Evolutionary conservation across 2,888 invertebrate genomes (phyloP).

Genomic region (Pyrrhosoma nymphula): DNA sequence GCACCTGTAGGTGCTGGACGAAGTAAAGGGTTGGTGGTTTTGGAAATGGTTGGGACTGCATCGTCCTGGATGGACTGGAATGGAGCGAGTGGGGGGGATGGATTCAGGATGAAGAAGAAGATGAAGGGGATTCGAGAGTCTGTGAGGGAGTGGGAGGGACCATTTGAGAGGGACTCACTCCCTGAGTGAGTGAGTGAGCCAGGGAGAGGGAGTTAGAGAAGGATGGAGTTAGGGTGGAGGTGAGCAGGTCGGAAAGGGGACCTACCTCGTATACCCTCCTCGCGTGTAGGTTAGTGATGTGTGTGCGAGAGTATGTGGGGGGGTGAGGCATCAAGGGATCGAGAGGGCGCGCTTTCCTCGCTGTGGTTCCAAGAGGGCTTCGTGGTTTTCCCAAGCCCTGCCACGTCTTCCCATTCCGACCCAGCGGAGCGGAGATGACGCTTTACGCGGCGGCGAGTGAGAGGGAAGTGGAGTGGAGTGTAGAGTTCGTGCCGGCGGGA

Average conservation of each 20-base stretch:
- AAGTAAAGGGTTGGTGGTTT: too few relatives aligned
- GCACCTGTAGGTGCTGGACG: too few relatives aligned
- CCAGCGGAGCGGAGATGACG: conserved; percentile 53
- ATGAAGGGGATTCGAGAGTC: too few relatives aligned
- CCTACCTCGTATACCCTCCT: too few relatives aligned
- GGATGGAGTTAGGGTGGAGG: background rate
- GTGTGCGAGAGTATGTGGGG: background rate
- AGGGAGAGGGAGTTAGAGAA: too few relatives aligned
- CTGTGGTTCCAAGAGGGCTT: background rate
- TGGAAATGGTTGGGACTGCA: too few relatives aligned
- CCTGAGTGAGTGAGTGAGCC: background rate
- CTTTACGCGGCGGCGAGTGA: background rate
- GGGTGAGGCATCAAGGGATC: background rate
- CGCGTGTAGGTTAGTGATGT: background rate
- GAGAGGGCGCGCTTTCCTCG: background rate
- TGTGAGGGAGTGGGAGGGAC: too few relatives aligned
- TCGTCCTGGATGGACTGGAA: too few relatives aligned
- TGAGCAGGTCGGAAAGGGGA: background rate
- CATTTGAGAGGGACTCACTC: background rate
- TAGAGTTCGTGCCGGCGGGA: background rate
- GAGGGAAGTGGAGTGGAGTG: background rate
- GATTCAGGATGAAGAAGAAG: too few relatives aligned
- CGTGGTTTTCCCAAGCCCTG: background rate
- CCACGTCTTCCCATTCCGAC: conserved; percentile 51
- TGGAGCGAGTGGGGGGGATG: too few relatives aligned